A percentile compares a stretch with the other conserved stretches of the same genome.
Evolutionary conservation across 2,113 vertebrate species (phyloP).

Genomic region (Glaucidium brasilianum): DNA sequence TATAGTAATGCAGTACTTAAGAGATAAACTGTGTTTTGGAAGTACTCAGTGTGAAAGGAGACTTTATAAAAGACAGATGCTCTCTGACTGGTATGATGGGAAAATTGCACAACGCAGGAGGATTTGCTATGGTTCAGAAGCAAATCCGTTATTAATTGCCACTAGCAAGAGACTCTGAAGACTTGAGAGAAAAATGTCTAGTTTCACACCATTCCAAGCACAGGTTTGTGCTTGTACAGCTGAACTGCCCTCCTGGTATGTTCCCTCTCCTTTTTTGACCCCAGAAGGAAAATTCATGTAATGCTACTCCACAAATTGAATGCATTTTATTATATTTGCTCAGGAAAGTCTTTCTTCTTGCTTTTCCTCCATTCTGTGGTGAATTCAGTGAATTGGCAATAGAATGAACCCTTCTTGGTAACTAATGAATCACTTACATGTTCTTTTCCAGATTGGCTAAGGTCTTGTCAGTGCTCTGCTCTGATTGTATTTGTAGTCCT

Average conservation of each 20-base stretch:
- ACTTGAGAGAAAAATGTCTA: background rate
- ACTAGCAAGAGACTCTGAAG: background rate
- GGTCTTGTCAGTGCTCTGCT: background rate
- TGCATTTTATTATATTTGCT: background rate
- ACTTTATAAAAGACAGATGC: background rate
- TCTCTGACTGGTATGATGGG: background rate
- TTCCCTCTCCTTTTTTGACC: background rate
- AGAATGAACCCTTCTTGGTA: background rate
- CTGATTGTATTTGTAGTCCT: background rate
- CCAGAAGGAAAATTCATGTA: background rate
- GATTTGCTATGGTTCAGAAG: background rate
- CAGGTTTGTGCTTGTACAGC: background rate
- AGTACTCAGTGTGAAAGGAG: background rate
- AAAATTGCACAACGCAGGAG: background rate
- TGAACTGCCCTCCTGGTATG: background rate
- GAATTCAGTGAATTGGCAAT: background rate
- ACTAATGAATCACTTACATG: fast-evolving
- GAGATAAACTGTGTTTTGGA: background rate
- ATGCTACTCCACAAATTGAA: background rate
- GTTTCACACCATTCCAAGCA: background rate
- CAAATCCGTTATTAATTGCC: background rate
- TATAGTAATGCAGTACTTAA: background rate
- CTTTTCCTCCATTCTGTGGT: background rate
- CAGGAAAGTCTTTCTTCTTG: background rate
- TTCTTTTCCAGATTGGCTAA: background rate